These are phyloP conservation scores for Camponotus vicinus DNA, from an alignment of 1,140 invertebrate genomes.

Conservation along the genomic window DNA sequence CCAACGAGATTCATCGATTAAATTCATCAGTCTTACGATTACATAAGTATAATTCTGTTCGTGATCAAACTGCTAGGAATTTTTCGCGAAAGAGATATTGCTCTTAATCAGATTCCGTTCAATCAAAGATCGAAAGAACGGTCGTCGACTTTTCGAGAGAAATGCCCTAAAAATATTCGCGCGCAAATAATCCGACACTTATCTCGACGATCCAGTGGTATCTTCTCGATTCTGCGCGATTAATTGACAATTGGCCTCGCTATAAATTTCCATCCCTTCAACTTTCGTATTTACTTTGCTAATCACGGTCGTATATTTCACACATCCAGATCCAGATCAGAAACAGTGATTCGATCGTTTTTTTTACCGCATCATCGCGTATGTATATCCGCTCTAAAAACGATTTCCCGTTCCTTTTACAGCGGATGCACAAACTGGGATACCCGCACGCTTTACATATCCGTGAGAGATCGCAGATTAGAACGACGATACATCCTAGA, in stretches of 20 bases:
- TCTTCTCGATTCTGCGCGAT: not conserved
- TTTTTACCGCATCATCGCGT: not conserved
- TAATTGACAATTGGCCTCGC: not conserved
- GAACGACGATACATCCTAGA: not conserved
- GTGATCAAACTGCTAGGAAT: not conserved
- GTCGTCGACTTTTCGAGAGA: not conserved
- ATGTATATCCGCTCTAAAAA: not conserved
- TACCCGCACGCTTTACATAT: slow-evolving; percentile 27
- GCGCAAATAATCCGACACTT: not conserved
- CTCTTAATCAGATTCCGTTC: not conserved
- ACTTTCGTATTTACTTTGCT: not conserved
- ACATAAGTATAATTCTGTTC: not conserved
- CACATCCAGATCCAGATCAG: not conserved
- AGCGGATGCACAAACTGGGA: not conserved
- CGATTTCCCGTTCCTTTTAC: slow-evolving; percentile 28
- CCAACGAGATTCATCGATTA: not conserved
- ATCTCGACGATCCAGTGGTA: not conserved
- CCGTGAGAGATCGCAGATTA: slow-evolving; percentile 53
- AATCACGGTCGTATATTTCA: not conserved
- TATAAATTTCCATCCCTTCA: not conserved
- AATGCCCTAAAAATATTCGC: not conserved
- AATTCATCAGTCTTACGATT: not conserved
- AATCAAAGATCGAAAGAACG: not conserved
- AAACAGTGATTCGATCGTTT: not conserved
- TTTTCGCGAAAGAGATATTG: not conserved